phyloP scores from a whole-genome alignment of 2,888 invertebrate species.

The Chrysina gloriosa region DNA sequence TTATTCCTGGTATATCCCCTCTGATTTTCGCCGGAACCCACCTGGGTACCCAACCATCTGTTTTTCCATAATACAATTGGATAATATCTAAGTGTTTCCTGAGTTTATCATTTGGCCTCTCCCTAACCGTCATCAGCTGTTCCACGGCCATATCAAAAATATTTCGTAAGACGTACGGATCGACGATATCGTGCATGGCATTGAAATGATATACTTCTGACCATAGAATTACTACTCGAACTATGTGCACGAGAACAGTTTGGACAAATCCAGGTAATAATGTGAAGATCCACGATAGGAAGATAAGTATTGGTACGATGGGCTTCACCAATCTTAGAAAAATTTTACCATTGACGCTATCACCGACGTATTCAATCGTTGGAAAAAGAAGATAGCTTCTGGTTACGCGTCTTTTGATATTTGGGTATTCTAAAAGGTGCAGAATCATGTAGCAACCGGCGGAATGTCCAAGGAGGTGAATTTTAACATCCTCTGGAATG shows the following conservation, averaged over 20 bases:
- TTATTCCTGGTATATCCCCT: conserved; percentile 69
- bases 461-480: conserved; percentile 91
- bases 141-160: conserved; percentile 79
- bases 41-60: conserved; percentile 86
- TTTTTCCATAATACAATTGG: conserved; percentile 82
- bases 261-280: conserved; percentile 69
- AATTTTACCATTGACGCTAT: conserved; percentile 78
- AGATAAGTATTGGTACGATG: conserved; percentile 64
- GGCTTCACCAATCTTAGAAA: conserved; percentile 74
- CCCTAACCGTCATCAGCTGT: conserved; percentile 80
- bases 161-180: conserved; percentile 72
- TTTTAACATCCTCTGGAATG: conserved; percentile 76
- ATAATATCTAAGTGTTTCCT: conserved; percentile 70
- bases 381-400: conserved; percentile 86
- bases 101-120: conserved; percentile 74
- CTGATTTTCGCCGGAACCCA: conserved; percentile 76
- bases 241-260: conserved; percentile 68
- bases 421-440: conserved; percentile 74
- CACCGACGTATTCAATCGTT: conserved; percentile 85
- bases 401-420: conserved; percentile 69
- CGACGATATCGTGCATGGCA: conserved; percentile 69
- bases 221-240: conserved; percentile 61
- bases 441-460: conserved; percentile 88
- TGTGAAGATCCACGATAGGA: conserved; percentile 67
- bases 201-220: conserved; percentile 67